Evolutionary conservation across 2,888 invertebrate genomes (phyloP).

Genomic region (Melinopterus prodromus): DNA sequence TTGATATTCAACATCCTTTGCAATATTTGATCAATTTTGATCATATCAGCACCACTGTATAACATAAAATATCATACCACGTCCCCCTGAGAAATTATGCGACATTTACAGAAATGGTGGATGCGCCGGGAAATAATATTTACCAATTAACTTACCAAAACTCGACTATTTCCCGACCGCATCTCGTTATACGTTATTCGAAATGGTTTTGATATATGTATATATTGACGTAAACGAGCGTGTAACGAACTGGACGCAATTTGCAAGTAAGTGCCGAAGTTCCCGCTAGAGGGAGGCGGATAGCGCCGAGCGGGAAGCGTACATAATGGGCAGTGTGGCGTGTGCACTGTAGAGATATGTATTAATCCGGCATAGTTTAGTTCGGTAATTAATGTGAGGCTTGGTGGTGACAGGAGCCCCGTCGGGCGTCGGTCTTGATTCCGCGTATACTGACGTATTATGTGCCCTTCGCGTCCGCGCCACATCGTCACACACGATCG

Average conservation of each 20-base stretch:
- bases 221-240: not conserved
- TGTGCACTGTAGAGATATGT: constrained; percentile 14
- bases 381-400: constrained; percentile 15
- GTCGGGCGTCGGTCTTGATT: not conserved
- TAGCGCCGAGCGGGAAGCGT: not conserved
- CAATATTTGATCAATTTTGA: too few species aligned
- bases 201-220: not conserved
- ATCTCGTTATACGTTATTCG: too few species aligned
- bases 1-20: too few species aligned
- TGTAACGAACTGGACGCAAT: not conserved
- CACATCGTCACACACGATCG: constrained; percentile 5
- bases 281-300: not conserved
- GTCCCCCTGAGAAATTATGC: too few species aligned
- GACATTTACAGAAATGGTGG: too few species aligned
- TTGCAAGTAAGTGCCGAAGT: constrained; percentile 15
- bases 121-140: too few species aligned
- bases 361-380: constrained; percentile 22
- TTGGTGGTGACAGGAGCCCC: constrained; percentile 17
- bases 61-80: too few species aligned
- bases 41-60: too few species aligned
- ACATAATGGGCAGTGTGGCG: not conserved
- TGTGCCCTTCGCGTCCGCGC: constrained; percentile 11
- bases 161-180: too few species aligned
- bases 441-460: constrained; percentile 15
- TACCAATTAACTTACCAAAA: too few species aligned